Conservation (phyloP, 92 coral and sea anemone genomes). For the Parazoanthus darwini region DNA sequence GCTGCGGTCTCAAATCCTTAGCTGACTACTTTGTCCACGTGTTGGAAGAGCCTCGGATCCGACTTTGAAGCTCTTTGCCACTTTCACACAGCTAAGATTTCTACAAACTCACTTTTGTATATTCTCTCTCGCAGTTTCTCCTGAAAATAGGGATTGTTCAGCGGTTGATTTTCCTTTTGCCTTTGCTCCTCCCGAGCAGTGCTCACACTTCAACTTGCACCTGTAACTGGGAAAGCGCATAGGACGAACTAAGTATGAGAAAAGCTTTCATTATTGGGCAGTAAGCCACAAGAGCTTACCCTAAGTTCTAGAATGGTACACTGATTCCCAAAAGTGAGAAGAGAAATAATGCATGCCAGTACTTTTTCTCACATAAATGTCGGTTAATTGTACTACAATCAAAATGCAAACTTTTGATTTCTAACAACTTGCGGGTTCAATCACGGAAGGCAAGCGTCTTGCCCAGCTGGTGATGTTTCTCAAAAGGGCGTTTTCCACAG, state of each 20-base stretch:
- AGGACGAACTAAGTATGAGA: neutral
- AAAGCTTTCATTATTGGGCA: neutral
- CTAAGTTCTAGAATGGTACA: neutral
- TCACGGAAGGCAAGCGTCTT: neutral
- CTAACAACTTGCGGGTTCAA: neutral
- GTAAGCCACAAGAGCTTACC: constrained; percentile 3
- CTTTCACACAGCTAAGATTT: neutral
- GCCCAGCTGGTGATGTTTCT: neutral
- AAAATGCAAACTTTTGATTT: neutral
- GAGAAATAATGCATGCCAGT: neutral
- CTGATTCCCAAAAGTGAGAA: neutral
- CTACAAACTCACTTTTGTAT: neutral
- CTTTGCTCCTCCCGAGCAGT: neutral
- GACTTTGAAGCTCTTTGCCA: neutral
- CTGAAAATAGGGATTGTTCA: neutral
- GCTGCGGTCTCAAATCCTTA: neutral
- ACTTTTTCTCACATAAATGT: neutral
- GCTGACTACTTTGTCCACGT: neutral
- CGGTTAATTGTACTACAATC: neutral
- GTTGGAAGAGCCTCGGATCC: neutral
- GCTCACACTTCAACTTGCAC: neutral
- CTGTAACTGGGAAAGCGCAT: neutral
- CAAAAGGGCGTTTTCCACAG: constrained; percentile 11
- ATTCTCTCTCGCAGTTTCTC: neutral
- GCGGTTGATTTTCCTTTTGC: neutral